Evolutionary conservation across 1,140 invertebrate genomes (phyloP), one percentile per base, ranked within the genome.

Genomic region (Caenorhabditis tropicalis): DNA sequence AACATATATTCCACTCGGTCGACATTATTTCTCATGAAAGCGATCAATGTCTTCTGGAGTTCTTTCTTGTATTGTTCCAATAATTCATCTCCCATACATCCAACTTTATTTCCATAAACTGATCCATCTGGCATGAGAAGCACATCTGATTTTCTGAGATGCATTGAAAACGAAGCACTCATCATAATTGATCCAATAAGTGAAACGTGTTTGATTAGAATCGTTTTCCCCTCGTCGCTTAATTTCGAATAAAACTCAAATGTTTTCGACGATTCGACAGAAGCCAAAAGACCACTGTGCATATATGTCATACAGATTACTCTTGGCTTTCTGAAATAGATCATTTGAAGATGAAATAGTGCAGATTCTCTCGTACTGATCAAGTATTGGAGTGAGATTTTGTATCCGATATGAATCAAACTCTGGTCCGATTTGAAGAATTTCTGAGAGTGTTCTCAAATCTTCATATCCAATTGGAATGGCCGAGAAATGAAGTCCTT

Each of bases 81-180:
- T 4, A 33, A 4, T 15, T 65, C 58, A 1, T 15, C 6, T 19
- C 12, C 29, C 58, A 65, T 33, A n/a, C 58, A 65, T 65, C 58
- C 58, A 36, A 33, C 29, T 27, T 15, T 36, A 33, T 36, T 65
- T 65, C 58, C 58, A 36, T 33, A 65, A 4, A 65, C 31, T 15
- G 29, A 33, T 19, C 58, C 58, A 36, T 65, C 58, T 7, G 58
- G 58, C 19, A 33, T 7, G 9, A 65, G 29, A 9, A 65, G 19
- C 19, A 27, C 58, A 65, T 65, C 58, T 7, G 58, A 65, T 19
- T 65, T 36, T 33, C n/a, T 65, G 3, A 9, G 58, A 36, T 65
- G 58, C 58, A 65, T 65, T 36, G 58, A 65, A 19, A 65, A 65
- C 16, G 58, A 65, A 15, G 58, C 58, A 65, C 58, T 65, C 58